Percentiles rank a stretch among this genome's conserved stretches.
These are phyloP conservation scores for Leptestheria dahalacensis DNA, from an alignment of 1,140 invertebrate species.

Conservation along the genomic window DNA sequence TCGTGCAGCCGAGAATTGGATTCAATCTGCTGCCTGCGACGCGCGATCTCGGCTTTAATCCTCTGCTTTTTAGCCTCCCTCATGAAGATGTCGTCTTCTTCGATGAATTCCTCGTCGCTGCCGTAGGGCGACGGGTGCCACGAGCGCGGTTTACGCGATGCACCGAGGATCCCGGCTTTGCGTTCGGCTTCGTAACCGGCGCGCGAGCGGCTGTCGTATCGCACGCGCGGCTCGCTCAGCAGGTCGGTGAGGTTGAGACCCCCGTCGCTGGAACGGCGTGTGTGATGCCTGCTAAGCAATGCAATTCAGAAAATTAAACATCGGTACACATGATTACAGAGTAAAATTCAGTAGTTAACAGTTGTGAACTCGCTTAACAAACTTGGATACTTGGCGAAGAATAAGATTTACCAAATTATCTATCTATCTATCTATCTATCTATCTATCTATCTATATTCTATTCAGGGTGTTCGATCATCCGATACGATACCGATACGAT, in stretches of 20 bases:
- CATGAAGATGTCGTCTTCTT: slow-evolving; percentile 32
- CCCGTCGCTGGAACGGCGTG: slow-evolving; percentile 4
- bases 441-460: too few relatives aligned
- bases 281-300: neutral
- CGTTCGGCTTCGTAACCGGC: neutral
- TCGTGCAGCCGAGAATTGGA: slow-evolving; percentile 41
- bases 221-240: slow-evolving; percentile 3
- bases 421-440: too few relatives aligned
- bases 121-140: slow-evolving; percentile 43
- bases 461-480: too few relatives aligned
- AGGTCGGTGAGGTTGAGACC: neutral
- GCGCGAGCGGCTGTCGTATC: neutral
- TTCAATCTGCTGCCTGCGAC: slow-evolving; percentile 43
- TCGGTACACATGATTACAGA: too few relatives aligned
- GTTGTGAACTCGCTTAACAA: too few relatives aligned
- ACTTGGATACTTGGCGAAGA: neutral
- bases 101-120: slow-evolving; percentile 34
- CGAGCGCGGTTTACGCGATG: slow-evolving; percentile 34
- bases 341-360: too few relatives aligned
- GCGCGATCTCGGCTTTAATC: slow-evolving; percentile 46
- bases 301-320: too few relatives aligned
- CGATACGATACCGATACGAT: too few relatives aligned
- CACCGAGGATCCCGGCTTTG: neutral
- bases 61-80: slow-evolving; percentile 43
- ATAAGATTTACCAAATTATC: neutral